Conservation (phyloP, 2,888 invertebrate species). For the Hetaerina titia region DNA sequence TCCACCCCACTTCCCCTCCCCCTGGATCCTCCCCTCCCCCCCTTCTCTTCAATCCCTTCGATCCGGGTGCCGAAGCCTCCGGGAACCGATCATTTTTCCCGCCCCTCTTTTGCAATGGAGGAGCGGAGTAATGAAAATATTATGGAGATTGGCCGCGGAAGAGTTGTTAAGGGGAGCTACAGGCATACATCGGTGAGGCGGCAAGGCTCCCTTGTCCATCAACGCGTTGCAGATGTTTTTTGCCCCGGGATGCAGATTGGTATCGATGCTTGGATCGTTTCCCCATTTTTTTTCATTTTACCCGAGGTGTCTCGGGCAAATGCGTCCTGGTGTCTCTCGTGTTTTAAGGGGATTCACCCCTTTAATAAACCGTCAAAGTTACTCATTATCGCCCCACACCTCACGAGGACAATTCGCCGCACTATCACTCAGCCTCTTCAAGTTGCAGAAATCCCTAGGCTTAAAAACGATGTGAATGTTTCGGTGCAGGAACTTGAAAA, state of each 20-base stretch:
- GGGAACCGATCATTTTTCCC: background rate
- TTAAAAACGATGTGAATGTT: too few relatives aligned
- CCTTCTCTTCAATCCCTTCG: background rate
- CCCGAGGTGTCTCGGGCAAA: background rate
- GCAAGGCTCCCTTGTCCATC: background rate
- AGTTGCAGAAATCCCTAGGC: too few relatives aligned
- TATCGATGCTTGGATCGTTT: background rate
- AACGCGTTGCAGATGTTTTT: background rate
- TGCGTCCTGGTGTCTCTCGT: background rate
- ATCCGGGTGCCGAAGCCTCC: background rate
- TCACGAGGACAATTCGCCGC: too few relatives aligned
- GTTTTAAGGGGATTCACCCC: too few relatives aligned
- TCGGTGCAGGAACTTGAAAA: too few relatives aligned
- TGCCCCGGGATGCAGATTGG: slow-evolving; percentile 24
- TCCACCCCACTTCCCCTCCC: background rate
- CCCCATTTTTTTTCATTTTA: background rate
- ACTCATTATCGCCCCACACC: too few relatives aligned
- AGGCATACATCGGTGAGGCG: background rate
- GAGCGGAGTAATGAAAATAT: slow-evolving; percentile 57
- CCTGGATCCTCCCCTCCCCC: background rate
- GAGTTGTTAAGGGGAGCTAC: background rate
- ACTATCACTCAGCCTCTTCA: too few relatives aligned
- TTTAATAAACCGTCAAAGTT: too few relatives aligned
- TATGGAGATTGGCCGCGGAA: slow-evolving; percentile 48
- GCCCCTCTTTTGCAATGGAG: background rate